A percentile compares a stretch with the other conserved stretches of the same genome.
These are phyloP conservation scores for Trinectes maculatus DNA, from an alignment of 2,113 vertebrate species.

Conservation along the genomic window DNA sequence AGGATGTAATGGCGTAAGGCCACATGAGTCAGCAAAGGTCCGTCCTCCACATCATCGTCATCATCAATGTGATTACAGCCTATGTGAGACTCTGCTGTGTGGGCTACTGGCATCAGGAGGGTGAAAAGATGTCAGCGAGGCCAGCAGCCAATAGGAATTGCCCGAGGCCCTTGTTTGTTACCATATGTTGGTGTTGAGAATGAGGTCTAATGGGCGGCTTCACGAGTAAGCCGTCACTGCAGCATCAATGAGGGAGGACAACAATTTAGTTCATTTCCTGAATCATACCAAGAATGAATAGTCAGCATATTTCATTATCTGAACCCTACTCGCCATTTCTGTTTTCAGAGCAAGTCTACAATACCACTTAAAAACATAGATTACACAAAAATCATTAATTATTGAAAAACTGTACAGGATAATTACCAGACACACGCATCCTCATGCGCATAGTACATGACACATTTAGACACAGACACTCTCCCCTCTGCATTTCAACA, in stretches of 20 bases:
- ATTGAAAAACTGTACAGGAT: background rate
- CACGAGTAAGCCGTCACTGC: constrained; percentile 39
- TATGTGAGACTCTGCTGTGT: constrained; percentile 58
- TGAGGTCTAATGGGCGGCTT: constrained; percentile 50
- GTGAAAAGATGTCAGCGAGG: constrained; percentile 64
- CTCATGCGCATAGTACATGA: background rate
- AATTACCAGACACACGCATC: background rate
- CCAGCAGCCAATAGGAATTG: constrained; percentile 68
- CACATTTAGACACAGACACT: constrained; percentile 32
- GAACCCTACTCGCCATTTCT: background rate
- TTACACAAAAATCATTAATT: too few species aligned
- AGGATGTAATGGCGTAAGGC: background rate
- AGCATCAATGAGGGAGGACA: constrained; percentile 27
- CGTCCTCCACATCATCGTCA: constrained; percentile 50
- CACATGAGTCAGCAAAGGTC: constrained; percentile 57
- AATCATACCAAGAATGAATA: background rate
- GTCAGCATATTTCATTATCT: background rate
- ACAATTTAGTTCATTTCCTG: constrained; percentile 27
- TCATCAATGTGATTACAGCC: constrained; percentile 58
- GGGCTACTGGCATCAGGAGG: constrained; percentile 52
- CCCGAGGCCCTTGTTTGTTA: constrained; percentile 64
- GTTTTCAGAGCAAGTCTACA: too few species aligned
- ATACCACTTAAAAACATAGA: too few species aligned
- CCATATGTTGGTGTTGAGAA: constrained; percentile 74
- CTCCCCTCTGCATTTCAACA: constrained; percentile 27